Evolutionary conservation across 2,113 vertebrate species (phyloP), one percentile per base, ranked within the genome.

Genomic region (Synodontis membranacea): DNA sequence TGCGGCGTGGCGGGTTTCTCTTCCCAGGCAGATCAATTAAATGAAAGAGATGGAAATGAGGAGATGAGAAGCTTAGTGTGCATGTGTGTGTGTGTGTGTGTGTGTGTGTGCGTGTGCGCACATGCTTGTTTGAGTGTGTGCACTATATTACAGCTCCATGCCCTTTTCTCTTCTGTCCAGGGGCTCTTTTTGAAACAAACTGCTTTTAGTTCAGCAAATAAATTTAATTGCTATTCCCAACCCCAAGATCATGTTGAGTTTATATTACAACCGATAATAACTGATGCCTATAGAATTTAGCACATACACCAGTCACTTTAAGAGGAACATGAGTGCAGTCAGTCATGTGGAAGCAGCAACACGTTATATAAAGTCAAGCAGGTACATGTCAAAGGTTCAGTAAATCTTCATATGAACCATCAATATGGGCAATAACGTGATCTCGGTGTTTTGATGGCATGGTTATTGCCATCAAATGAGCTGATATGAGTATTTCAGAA

Each of bases 211-310:
- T 72, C 50, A 34, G 79, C 79, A 89, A 70, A 89, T 85, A 83
- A 60, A 87, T 87, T 78, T 78, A 84, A 89, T 89, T 82, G 88
- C 85, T 84, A 86, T 89, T 84, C 48, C 48, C 66, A 62, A 68
- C 34, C 7, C 14, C 23, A 21, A 75, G 85, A 82, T 89, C 46
- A 86, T 87, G 74, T 82, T 50, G 66, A 75, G 31, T 78, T 76
- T 87, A 82, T 89, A 87, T 78, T 83, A 72, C 39, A 50, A 70
- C 70, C 4, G 34, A 37, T 56, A 85, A 84, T n/a, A n/a, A n/a
- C n/a, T n/a, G 60, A 81, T 85, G 34, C 8, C 23, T 28, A n/a
- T 34, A 37, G 60, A 64, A 50, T 28, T 86, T 11, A 44, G 58
- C 42, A 86, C 54, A 78, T 31, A 80, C 50, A 39, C 4, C 46